Evolutionary conservation across 2,113 vertebrate genomes (phyloP).

Genomic region (Nothobranchius furzeri): DNA sequence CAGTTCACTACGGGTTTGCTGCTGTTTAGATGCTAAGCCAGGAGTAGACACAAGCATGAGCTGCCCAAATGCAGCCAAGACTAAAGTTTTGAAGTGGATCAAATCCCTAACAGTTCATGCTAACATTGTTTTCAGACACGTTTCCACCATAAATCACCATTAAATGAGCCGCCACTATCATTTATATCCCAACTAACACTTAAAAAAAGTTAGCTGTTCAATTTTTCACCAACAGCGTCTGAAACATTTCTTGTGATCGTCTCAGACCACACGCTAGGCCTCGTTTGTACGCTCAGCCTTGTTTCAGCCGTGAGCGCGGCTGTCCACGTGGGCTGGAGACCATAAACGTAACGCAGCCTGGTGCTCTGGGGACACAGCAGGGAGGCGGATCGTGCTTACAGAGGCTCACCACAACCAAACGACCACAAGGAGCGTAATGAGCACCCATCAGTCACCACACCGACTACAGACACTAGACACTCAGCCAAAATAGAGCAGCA

Average conservation of each 20-base stretch:
- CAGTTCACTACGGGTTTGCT: too few relatives aligned
- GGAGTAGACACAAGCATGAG: too few relatives aligned
- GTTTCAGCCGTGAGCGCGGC: conserved; percentile 10
- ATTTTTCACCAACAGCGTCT: conserved; percentile 12
- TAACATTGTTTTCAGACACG: too few relatives aligned
- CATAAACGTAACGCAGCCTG: conserved; percentile 53
- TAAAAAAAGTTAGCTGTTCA: conserved; percentile 7
- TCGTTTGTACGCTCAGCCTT: conserved; percentile 43
- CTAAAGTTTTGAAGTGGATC: too few relatives aligned
- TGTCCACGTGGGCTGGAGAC: conserved; percentile 13
- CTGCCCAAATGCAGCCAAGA: too few relatives aligned
- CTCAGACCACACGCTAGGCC: conserved; percentile 1
- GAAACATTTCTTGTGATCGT: conserved; percentile 1
- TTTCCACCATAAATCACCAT: too few relatives aligned
- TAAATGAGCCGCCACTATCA: too few relatives aligned
- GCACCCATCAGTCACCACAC: conserved; percentile 18
- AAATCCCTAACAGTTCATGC: too few relatives aligned
- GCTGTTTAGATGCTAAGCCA: too few relatives aligned
- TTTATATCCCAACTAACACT: background rate
- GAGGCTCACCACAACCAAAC: conserved; percentile 34
- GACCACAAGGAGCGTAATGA: conserved; percentile 21
- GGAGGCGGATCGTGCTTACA: conserved; percentile 31
- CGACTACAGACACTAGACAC: conserved; percentile 50
- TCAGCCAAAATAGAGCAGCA: background rate
- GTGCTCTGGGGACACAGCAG: conserved; percentile 23